These are phyloP conservation scores for Alloscopus bannaensis DNA, from an alignment of 2,888 invertebrate species.

Conservation along the genomic window DNA sequence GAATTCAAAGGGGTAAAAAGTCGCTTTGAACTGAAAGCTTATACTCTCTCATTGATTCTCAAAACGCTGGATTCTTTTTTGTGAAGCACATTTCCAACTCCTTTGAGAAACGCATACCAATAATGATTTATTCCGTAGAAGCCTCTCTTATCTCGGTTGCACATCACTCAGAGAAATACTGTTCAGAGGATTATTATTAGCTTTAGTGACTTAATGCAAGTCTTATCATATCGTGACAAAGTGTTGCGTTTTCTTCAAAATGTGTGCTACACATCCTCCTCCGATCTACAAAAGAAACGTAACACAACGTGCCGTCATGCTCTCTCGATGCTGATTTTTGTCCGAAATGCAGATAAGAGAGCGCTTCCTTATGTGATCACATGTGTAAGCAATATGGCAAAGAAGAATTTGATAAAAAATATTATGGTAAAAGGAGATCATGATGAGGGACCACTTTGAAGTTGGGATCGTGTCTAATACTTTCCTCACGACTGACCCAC, in stretches of 20 bases:
- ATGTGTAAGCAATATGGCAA: neutral
- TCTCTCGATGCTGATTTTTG: neutral
- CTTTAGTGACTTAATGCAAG: neutral
- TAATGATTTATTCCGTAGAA: no score
- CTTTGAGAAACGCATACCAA: no score
- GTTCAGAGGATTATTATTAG: constrained; percentile 13
- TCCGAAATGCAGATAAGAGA: neutral
- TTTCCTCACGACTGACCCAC: constrained; percentile 64
- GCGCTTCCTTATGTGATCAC: neutral
- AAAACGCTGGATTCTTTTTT: no score
- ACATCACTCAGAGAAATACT: neutral
- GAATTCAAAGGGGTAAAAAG: no score
- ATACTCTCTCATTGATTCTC: no score
- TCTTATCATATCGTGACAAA: neutral
- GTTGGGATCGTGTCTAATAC: constrained; percentile 56
- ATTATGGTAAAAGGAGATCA: constrained; percentile 29
- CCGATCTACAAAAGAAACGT: no score
- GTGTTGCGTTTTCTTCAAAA: neutral
- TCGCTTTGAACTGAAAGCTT: no score
- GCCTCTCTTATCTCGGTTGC: constrained; percentile 8
- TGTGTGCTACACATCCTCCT: neutral
- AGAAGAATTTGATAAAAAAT: neutral
- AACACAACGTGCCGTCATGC: no score
- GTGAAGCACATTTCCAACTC: no score
- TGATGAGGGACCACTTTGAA: constrained; percentile 19